Evolutionary conservation across 2,888 invertebrate species (phyloP).

Genomic region (Blastobasis lacticolella): DNA sequence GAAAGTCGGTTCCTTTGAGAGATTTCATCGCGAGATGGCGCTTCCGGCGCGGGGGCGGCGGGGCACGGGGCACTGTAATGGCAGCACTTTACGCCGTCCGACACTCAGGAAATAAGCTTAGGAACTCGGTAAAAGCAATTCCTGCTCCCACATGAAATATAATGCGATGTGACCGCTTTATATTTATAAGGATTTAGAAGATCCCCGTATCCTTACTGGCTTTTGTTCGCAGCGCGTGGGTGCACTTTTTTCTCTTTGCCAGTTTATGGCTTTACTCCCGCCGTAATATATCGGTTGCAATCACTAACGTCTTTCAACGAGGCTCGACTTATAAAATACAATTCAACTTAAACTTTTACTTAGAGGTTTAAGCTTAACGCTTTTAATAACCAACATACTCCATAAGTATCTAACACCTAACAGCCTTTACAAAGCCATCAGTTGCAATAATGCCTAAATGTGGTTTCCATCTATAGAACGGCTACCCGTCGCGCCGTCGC

Average conservation of each 20-base stretch:
- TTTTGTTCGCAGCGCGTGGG: constrained; percentile 21
- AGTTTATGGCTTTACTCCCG: too few species aligned
- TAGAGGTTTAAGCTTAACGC: too few species aligned
- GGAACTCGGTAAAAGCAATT: constrained; percentile 73
- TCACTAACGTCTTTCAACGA: too few species aligned
- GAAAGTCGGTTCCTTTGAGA: constrained; percentile 60
- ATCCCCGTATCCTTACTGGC: constrained; percentile 41
- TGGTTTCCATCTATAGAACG: constrained; percentile 83
- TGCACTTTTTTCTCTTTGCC: too few species aligned
- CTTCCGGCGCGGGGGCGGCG: constrained; percentile 32
- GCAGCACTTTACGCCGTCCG: constrained; percentile 68
- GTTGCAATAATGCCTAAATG: not conserved
- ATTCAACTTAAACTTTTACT: too few species aligned
- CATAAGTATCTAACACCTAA: too few species aligned
- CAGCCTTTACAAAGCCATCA: too few species aligned
- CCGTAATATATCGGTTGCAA: too few species aligned
- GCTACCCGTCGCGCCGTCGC: constrained; percentile 94
- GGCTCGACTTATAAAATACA: too few species aligned
- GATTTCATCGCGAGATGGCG: constrained; percentile 28
- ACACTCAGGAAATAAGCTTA: constrained; percentile 72
- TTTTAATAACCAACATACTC: too few species aligned
- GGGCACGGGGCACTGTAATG: constrained; percentile 46
- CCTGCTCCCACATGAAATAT: constrained; percentile 67
- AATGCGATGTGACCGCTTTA: constrained; percentile 63
- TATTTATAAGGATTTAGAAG: constrained; percentile 68